Evolutionary conservation across 2,888 invertebrate genomes (phyloP), one percentile per base, ranked within the genome.

Genomic region (Galerucella pusilla): DNA sequence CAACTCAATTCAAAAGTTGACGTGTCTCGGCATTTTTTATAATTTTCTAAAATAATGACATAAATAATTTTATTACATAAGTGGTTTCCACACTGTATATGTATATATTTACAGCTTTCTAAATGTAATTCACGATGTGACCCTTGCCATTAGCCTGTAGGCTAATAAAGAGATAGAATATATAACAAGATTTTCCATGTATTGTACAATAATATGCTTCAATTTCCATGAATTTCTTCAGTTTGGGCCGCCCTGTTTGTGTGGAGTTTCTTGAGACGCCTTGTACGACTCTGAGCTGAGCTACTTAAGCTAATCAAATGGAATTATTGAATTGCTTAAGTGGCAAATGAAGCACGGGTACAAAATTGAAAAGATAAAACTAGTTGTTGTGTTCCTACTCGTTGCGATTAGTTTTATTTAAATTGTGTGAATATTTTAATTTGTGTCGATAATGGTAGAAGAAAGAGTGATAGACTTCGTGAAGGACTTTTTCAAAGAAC

Each of bases 391-490:
- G 25, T 9, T 25, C 16, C 2, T 35, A 12, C 28, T 61, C 25
- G 12, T 28, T 25, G 28, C 28, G 54, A 16, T 16, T 16, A 16
- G 54, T n/a, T 0, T 42, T 42, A 42, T 42, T 42, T 42, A 9
- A n/a, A n/a, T 7, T 42, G 35, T 42, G 16, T 54, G 54, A 14
- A 54, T 14, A 54, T 54, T n/a, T 54, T 54, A 7, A n/a, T 54
- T 54, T 54, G 14, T 5, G 3, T 16, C n/a, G 54, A 61, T 35
- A 61, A 61, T 61, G 61, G n/a, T 16, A n/a, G 61, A 61, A 60
- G 65, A 72, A 25, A 72, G 67, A n/a, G 11, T 72, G 35, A 16
- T 52, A 35, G 60, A 67, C 25, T 46, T 67, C 6, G 45, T 72
- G 16, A 45, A 25, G 12, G 25, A 67, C 9, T 42, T 65, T 14